phyloP scores from a whole-genome alignment of 53 echinoderm and acorn worm species.

The Echinometra lucunter region DNA sequence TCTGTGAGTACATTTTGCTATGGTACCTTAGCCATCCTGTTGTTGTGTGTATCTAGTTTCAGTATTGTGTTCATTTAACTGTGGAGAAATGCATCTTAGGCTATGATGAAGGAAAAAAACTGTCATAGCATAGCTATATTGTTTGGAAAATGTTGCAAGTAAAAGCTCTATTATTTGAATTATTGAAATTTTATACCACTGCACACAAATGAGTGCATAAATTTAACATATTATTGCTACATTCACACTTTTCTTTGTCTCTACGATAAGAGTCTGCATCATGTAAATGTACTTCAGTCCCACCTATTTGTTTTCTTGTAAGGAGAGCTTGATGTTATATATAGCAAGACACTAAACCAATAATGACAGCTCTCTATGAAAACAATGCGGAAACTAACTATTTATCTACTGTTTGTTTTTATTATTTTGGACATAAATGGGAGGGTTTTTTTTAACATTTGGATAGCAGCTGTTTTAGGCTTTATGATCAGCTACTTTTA shows the following conservation, averaged over 20 bases:
- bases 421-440: neutral
- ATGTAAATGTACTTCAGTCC: neutral
- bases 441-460: no score
- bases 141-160: neutral
- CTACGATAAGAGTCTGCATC: neutral
- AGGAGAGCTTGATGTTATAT: conserved; percentile 31
- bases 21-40: neutral
- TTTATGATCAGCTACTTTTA: no score
- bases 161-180: neutral
- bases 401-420: neutral
- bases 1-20: no score
- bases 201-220: no score
- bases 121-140: conserved; percentile 7
- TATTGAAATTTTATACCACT: no score
- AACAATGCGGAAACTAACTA: neutral
- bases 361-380: neutral
- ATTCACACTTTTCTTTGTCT: neutral
- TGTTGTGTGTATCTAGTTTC: neutral
- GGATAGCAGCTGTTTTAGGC: no score
- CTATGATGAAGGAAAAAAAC: neutral
- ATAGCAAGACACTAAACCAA: neutral
- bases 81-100: neutral
- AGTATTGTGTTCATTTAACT: neutral
- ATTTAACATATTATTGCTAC: no score
- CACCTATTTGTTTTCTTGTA: neutral